Evolutionary conservation across 37 sponge, comb jelly and placozoan genomes (phyloP).

Genomic region (Crambe crambe): DNA sequence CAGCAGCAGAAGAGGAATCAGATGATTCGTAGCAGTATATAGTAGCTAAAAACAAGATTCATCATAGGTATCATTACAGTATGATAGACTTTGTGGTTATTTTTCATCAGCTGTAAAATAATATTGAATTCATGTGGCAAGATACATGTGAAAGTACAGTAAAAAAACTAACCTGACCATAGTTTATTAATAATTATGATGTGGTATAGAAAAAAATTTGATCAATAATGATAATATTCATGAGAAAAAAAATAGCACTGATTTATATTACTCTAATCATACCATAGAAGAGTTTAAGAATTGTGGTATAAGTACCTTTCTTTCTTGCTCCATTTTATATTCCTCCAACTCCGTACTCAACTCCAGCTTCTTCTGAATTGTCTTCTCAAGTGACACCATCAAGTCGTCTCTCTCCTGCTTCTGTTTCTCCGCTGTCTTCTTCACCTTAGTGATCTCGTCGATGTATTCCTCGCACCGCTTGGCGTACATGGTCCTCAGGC

Average conservation of each 20-base stretch:
- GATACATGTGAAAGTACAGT: too few relatives aligned
- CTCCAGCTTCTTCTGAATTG: slow-evolving; percentile 79
- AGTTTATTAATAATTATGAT: too few relatives aligned
- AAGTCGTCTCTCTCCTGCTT: slow-evolving; percentile 45
- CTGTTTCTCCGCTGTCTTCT: slow-evolving; percentile 28
- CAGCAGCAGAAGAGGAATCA: slow-evolving; percentile 10
- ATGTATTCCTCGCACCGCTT: slow-evolving; percentile 65
- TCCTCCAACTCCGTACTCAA: slow-evolving; percentile 70
- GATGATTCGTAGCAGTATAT: background rate
- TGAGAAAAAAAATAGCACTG: background rate
- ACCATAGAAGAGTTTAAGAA: slow-evolving; percentile 33
- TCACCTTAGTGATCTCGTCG: slow-evolving; percentile 45
- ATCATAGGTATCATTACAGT: too few relatives aligned
- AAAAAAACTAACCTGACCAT: too few relatives aligned
- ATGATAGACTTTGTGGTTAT: too few relatives aligned
- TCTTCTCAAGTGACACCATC: slow-evolving; percentile 56
- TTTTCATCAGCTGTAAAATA: too few relatives aligned
- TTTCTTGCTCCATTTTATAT: slow-evolving; percentile 75
- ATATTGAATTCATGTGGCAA: too few relatives aligned
- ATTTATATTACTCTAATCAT: background rate
- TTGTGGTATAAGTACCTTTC: slow-evolving; percentile 52
- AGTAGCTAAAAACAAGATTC: too few relatives aligned
- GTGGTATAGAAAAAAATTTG: background rate
- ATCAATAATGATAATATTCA: background rate
- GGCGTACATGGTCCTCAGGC: slow-evolving; percentile 47